Base-by-base conservation (phyloP, 2,888 invertebrate species). In the Caenorhabditis imperialis region DNA sequence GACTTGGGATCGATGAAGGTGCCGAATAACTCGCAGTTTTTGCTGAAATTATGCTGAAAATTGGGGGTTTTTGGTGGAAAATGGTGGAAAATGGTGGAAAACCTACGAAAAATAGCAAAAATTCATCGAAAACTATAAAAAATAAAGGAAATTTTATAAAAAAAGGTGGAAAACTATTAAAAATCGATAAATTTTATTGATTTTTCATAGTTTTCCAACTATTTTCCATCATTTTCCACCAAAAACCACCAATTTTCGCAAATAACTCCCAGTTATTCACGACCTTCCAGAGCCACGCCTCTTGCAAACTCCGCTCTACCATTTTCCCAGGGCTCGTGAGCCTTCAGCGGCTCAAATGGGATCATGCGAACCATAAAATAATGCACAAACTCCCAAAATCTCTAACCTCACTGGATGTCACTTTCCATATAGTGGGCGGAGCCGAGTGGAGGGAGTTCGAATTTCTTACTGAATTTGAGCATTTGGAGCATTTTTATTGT, bases 1-100 rank as follows among this genome's bases (percentile, higher is more conserved):
- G 73, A 79, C 65, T 42, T 79, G 7, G 75, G 72, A 7, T 51
- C 44, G 22, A 72, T 73, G 42, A 77, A 65, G 62, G 73, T 70
- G 16, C n/a, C n/a, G n/a, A n/a, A n/a, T n/a, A n/a, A n/a, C n/a
- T n/a, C n/a, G n/a, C n/a, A n/a, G n/a, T 6, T 7, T 33, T 35
- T 25, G 25, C 16, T 44, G 4, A 6, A 18, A 37, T 16, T 44
- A 23, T n/a, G n/a, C n/a, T n/a, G n/a, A n/a, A n/a, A n/a, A n/a
- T n/a, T n/a, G n/a, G n/a, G n/a, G n/a, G n/a, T n/a, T n/a, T n/a
- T n/a, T n/a, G n/a, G n/a, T n/a, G n/a, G n/a, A n/a, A n/a, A n/a
- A n/a, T n/a, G n/a, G n/a, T n/a, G n/a, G n/a, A n/a, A n/a, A n/a
- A n/a, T n/a, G n/a, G n/a, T n/a, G n/a, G n/a, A n/a, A n/a, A n/a